Conservation (phyloP, 2,113 vertebrate species). For the Promerops cafer region DNA sequence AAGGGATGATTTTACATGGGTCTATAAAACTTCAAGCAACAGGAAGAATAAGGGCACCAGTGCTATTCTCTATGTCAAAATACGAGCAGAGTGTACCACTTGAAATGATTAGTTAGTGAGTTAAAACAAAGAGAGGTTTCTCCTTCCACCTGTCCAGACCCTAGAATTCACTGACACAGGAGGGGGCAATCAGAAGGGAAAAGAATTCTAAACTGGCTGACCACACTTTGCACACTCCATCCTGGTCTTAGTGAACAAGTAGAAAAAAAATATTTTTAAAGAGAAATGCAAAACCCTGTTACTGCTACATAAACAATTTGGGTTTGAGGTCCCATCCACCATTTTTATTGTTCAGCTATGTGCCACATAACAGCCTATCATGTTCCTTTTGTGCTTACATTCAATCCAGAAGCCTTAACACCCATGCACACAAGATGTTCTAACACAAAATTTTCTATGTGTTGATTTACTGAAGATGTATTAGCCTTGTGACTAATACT, state of each 20-base stretch:
- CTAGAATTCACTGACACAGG: background rate
- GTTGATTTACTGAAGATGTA: background rate
- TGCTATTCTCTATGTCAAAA: background rate
- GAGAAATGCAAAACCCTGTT: background rate
- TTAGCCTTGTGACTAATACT: background rate
- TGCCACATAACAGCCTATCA: background rate
- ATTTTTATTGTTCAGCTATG: background rate
- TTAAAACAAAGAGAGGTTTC: background rate
- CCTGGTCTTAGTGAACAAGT: background rate
- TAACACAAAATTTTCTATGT: background rate
- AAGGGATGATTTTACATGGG: background rate
- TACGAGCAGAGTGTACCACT: background rate
- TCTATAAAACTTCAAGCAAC: background rate
- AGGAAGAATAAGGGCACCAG: background rate
- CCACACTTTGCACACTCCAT: background rate
- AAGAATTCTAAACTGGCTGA: background rate
- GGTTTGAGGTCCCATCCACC: background rate
- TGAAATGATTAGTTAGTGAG: background rate
- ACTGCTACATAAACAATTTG: background rate
- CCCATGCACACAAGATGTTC: background rate
- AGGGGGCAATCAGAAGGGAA: fast-evolving
- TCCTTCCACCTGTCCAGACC: background rate
- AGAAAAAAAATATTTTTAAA: background rate
- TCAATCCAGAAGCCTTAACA: background rate
- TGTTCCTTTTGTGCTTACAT: background rate